These are phyloP conservation scores for Marmota flaviventris DNA, from an alignment of 2,113 vertebrate genomes.

Conservation along the genomic window DNA sequence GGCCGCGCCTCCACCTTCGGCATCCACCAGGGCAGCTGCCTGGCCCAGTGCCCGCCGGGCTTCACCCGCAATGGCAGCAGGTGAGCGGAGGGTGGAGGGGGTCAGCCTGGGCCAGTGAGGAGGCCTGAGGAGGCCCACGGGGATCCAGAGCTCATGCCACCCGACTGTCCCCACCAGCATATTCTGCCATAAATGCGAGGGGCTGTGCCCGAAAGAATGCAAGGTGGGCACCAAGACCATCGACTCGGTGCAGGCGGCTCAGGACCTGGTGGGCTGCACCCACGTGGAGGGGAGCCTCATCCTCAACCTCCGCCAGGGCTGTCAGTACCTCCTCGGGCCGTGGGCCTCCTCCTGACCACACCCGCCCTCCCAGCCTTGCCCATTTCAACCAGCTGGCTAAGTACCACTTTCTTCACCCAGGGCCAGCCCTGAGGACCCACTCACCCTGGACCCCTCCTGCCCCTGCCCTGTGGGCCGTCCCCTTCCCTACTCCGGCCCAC, in stretches of 20 bases:
- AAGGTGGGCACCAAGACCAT: conserved; percentile 92
- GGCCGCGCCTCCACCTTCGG: conserved; percentile 87
- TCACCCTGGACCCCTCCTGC: neutral
- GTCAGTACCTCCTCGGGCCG: conserved; percentile 82
- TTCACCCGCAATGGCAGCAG: conserved; percentile 89
- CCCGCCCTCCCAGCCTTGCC: neutral
- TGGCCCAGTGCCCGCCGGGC: conserved; percentile 89
- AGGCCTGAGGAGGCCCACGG: neutral
- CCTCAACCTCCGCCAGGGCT: conserved; percentile 90
- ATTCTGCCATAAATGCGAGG: conserved; percentile 90
- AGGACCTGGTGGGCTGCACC: conserved; percentile 90
- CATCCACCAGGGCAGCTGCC: conserved; percentile 86
- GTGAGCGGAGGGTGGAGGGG: conserved; percentile 55
- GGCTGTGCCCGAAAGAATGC: conserved; percentile 90
- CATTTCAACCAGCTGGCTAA: neutral
- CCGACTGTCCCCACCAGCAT: conserved; percentile 83
- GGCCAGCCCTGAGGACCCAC: neutral
- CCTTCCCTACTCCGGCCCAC: neutral
- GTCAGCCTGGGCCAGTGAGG: neutral
- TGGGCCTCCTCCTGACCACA: accelerated
- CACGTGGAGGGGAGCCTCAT: conserved; percentile 90
- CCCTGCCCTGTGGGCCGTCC: neutral
- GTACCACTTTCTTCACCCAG: neutral
- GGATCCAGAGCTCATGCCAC: neutral
- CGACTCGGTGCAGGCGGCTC: conserved; percentile 85